Evolutionary conservation across 2,888 invertebrate species (phyloP).

Genomic region (Lasioglossum villosulum): DNA sequence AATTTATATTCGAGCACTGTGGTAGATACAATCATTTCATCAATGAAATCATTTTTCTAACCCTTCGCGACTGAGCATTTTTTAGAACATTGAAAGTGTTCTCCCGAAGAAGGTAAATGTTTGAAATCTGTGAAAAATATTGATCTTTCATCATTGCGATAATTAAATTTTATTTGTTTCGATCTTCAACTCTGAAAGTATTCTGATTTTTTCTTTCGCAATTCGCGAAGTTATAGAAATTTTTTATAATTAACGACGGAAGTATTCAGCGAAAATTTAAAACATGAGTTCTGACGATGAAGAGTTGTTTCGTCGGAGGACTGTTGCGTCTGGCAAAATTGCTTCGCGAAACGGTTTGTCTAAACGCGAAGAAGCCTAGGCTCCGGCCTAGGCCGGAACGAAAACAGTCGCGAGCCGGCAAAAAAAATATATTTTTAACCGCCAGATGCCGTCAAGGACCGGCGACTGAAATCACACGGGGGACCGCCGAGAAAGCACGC

Average conservation of each 20-base stretch:
- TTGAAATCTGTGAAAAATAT: too few relatives aligned
- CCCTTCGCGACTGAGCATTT: too few relatives aligned
- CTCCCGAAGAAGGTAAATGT: too few relatives aligned
- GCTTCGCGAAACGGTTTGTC: slow-evolving; percentile 65
- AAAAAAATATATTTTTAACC: slow-evolving; percentile 77
- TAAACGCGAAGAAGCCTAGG: slow-evolving; percentile 47
- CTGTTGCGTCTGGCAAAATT: slow-evolving; percentile 68
- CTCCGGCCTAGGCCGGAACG: slow-evolving; percentile 65
- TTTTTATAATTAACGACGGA: too few relatives aligned
- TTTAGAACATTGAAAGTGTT: too few relatives aligned
- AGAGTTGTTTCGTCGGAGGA: not conserved
- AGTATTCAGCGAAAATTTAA: too few relatives aligned
- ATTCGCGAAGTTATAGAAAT: too few relatives aligned
- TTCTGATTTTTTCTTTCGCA: too few relatives aligned
- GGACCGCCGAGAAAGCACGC: slow-evolving; percentile 29
- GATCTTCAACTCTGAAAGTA: too few relatives aligned
- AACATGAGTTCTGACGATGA: not conserved
- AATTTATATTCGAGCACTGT: not conserved
- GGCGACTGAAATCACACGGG: slow-evolving; percentile 65
- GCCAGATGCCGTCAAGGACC: slow-evolving; percentile 75
- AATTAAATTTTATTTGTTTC: too few relatives aligned
- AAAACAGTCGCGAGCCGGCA: slow-evolving; percentile 63
- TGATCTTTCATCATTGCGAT: too few relatives aligned
- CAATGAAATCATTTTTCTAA: not conserved
- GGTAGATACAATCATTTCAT: not conserved